phyloP scores from a whole-genome alignment of 2,113 vertebrate species.

The Heteronetta atricapilla region DNA sequence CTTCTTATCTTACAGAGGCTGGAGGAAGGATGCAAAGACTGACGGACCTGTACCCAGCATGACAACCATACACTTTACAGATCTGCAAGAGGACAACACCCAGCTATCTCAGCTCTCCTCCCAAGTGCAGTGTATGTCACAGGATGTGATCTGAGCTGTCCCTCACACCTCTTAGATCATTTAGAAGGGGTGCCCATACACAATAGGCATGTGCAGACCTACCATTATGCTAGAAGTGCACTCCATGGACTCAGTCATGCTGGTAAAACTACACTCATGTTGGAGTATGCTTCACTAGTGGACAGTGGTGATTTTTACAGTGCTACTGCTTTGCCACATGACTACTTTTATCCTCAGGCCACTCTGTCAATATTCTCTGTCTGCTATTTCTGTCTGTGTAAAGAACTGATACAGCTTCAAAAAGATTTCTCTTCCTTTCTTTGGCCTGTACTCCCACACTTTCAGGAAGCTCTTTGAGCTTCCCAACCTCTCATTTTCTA shows the following conservation, averaged over 20 bases:
- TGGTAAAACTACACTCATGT: neutral
- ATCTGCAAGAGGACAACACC: neutral
- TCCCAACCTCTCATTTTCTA: conserved; percentile 56
- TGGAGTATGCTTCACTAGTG: neutral
- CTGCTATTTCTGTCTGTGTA: conserved; percentile 32
- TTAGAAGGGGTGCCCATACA: neutral
- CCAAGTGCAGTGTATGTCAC: neutral
- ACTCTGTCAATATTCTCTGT: neutral
- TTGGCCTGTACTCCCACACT: conserved; percentile 48
- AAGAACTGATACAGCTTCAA: conserved; percentile 53
- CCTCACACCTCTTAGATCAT: neutral
- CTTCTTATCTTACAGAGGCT: neutral
- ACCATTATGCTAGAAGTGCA: fast-evolving
- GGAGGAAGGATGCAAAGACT: neutral
- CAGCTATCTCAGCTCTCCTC: neutral
- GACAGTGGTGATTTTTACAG: neutral
- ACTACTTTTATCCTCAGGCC: neutral
- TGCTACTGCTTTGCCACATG: neutral
- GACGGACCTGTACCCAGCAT: no score
- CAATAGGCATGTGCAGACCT: neutral
- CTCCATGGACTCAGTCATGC: neutral
- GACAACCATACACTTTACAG: neutral
- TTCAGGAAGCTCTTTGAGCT: conserved; percentile 56
- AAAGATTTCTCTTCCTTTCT: conserved; percentile 59
- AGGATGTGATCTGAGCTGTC: fast-evolving